phyloP scores from a whole-genome alignment of 64 coral and sea anemone species.

The Dendrophyllia cribrosa region DNA sequence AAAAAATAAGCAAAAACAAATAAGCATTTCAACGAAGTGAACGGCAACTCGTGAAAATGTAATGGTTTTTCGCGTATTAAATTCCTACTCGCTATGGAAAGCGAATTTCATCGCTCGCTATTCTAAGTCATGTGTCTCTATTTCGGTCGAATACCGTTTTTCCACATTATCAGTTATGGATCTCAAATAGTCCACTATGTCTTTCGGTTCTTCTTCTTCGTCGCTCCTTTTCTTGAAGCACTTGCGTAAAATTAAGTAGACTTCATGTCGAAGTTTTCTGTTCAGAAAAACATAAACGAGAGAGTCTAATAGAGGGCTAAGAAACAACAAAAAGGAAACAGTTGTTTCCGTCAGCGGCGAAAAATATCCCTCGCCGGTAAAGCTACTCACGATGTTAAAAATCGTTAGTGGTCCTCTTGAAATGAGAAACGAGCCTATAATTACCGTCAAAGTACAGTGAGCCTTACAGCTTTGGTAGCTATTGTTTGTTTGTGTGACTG shows the following conservation, averaged over 20 bases:
- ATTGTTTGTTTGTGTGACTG: constrained; percentile 58
- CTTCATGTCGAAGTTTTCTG: constrained; percentile 79
- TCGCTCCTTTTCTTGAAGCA: background rate
- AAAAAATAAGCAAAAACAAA: too few relatives aligned
- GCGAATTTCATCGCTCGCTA: background rate
- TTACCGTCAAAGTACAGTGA: constrained; percentile 57
- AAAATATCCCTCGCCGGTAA: constrained; percentile 61
- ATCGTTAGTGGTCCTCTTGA: constrained; percentile 61
- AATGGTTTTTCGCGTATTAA: background rate
- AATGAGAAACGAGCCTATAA: constrained; percentile 80
- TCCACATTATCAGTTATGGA: constrained; percentile 62
- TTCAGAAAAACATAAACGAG: constrained; percentile 82
- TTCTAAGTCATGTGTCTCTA: background rate
- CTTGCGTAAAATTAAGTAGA: constrained; percentile 34
- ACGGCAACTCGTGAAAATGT: background rate
- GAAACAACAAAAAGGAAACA: constrained; percentile 55
- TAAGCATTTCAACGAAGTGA: too few relatives aligned
- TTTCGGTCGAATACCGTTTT: constrained; percentile 18
- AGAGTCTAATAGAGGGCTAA: constrained; percentile 45
- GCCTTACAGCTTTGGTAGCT: constrained; percentile 50
- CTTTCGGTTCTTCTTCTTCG: constrained; percentile 89
- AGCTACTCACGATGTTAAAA: constrained; percentile 59
- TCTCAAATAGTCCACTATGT: constrained; percentile 89
- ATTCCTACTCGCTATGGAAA: background rate
- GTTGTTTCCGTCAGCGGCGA: constrained; percentile 29